Evolutionary conservation across 2,797 vertebrate genomes (phyloP).

Genomic region (Ambastaia sidthimunki): DNA sequence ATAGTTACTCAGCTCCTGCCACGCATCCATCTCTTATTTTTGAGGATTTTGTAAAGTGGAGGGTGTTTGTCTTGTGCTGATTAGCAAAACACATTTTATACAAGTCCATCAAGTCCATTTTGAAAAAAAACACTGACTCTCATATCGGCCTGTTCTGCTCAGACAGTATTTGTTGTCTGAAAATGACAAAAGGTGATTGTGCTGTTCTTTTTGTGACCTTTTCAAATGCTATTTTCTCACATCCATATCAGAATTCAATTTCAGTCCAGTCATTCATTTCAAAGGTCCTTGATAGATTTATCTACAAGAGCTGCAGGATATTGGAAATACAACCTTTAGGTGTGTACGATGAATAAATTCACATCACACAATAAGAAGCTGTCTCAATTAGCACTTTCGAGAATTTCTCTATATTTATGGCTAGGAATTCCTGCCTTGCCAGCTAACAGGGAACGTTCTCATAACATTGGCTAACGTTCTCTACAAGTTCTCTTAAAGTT

Average conservation of each 20-base stretch:
- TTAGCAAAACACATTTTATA: background rate
- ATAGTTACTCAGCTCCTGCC: background rate
- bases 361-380: background rate
- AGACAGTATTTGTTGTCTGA: background rate
- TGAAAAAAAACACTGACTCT: background rate
- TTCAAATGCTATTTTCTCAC: background rate
- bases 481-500: too few species aligned
- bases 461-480: too few species aligned
- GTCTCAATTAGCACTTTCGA: too few species aligned
- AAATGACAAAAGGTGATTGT: background rate
- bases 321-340: background rate
- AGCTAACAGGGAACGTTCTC: too few species aligned
- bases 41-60: background rate
- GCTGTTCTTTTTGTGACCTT: slow-evolving; percentile 25
- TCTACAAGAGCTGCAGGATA: background rate
- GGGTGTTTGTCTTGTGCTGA: background rate
- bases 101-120: background rate
- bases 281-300: background rate
- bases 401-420: slow-evolving; percentile 5
- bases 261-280: background rate
- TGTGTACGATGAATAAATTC: background rate
- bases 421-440: background rate
- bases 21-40: background rate
- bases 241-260: slow-evolving; percentile 4
- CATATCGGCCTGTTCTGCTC: background rate